Evolutionary conservation across 2,888 invertebrate genomes (phyloP), one percentile per base, ranked within the genome.

Genomic region (Cancer borealis): DNA sequence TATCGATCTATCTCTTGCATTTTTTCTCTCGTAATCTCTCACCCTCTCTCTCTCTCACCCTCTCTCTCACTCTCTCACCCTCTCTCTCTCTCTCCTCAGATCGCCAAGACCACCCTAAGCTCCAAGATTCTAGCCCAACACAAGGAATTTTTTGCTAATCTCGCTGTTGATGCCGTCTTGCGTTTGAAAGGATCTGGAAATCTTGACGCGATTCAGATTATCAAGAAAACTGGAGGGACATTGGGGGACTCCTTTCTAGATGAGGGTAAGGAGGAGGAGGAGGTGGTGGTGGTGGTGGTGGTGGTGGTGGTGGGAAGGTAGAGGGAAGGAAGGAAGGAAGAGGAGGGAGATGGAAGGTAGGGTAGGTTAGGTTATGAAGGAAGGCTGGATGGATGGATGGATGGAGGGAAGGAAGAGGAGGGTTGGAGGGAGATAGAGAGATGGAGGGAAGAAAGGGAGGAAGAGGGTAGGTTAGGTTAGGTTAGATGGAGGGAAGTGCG

Each of bases 61-160:
- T 1, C 17, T 12, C 12, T 4, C 30, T 21, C 8, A 84, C 79
- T 26, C 79, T 5, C 26, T 12, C 30, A 10, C 30, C 30, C 84
- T 39, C 39, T 14, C 66, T 30, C 17, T 30, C 87, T 87, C 30
- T 30, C 30, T 17, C 87, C n/a, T 97, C 99, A 99, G 96, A 99
- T 99, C 96, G 99, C 99, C 12, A 97, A 99, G 87, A 99, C 99
- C 46, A 99, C 99, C 46, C 97, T 99, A 79, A 99, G 99, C 96
- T 99, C 99, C 0, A 99, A 99, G 97, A 99, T 99, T 96, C 97
- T 99, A 79, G 98, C 99, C 49, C 99, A 99, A 96, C 99, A 99
- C 96, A 99, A 99, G 97, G 99, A 99, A 96, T 98, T 99, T 96
- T 99, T 99, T 96, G 98, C 99, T 95, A 98, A 98, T 96, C 97